Conservation (phyloP, 2,113 vertebrate species). For the Strix aluco region DNA sequence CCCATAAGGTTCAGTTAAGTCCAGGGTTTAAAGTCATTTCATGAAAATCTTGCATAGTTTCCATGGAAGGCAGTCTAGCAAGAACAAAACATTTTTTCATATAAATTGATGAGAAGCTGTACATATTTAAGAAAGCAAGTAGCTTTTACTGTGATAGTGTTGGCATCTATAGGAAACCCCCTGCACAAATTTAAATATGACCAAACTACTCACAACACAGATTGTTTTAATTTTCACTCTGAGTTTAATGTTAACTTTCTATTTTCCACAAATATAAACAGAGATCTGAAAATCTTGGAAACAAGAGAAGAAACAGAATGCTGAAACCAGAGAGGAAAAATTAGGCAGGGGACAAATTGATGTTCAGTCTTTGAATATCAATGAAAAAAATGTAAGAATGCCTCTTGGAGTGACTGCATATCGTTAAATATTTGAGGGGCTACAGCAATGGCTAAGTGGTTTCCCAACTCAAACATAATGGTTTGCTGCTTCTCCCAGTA, state of each 20-base stretch:
- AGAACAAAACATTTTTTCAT: not conserved
- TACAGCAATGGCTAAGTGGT: not conserved
- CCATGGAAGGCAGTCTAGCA: not conserved
- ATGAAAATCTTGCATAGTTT: not conserved
- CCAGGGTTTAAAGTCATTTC: not conserved
- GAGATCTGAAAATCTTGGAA: not conserved
- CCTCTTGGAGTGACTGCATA: not conserved
- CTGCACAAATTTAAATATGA: not conserved
- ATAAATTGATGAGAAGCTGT: not conserved
- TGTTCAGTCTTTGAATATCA: not conserved
- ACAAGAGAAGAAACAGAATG: not conserved
- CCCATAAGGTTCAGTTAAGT: not conserved
- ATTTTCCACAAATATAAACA: not conserved
- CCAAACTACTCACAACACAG: not conserved
- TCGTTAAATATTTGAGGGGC: not conserved
- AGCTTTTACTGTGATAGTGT: not conserved
- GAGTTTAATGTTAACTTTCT: not conserved
- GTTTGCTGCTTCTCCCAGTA: not conserved
- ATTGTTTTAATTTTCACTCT: not conserved
- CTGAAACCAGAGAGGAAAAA: not conserved
- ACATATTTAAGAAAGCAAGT: not conserved
- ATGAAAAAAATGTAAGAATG: not conserved
- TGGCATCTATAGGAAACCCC: not conserved
- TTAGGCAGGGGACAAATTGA: not conserved
- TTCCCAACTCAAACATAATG: not conserved